phyloP scores from a whole-genome alignment of 2,113 vertebrate genomes.

The Mugil cephalus region DNA sequence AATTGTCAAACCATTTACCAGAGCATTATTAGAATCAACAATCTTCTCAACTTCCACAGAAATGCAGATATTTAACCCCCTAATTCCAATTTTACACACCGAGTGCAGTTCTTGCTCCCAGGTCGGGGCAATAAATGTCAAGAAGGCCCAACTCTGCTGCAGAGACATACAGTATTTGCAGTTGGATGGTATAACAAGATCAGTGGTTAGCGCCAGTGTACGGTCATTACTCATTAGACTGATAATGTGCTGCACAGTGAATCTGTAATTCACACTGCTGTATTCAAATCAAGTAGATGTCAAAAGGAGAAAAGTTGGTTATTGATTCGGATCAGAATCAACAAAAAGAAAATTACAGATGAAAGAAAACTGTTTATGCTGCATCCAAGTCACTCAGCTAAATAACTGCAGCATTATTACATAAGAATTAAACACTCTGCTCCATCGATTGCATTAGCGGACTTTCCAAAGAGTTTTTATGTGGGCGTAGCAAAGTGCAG shows the following conservation, averaged over 20 bases:
- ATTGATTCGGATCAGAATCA: neutral
- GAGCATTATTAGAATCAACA: too few relatives aligned
- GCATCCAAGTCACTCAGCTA: slow-evolving; percentile 1
- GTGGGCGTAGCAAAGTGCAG: neutral
- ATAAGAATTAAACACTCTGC: neutral
- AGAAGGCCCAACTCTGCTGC: neutral
- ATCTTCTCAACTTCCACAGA: too few relatives aligned
- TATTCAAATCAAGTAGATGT: neutral
- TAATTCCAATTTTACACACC: too few relatives aligned
- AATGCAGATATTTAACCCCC: too few relatives aligned
- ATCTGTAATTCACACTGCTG: neutral
- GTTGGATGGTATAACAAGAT: slow-evolving; percentile 22
- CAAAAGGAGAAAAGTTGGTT: neutral
- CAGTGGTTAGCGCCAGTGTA: neutral
- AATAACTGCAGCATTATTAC: neutral
- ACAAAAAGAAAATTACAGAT: neutral
- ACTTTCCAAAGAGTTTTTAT: neutral
- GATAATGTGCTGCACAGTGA: slow-evolving; percentile 4
- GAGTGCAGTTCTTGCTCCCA: too few relatives aligned
- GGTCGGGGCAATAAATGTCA: slow-evolving; percentile 1
- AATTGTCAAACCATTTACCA: too few relatives aligned
- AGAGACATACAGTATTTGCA: slow-evolving; percentile 18
- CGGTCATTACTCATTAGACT: slow-evolving; percentile 1
- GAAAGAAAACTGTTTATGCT: neutral
- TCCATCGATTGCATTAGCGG: neutral